These are phyloP conservation scores for Cantharis flavilabris DNA, from an alignment of 2,888 invertebrate genomes.

Conservation along the genomic window DNA sequence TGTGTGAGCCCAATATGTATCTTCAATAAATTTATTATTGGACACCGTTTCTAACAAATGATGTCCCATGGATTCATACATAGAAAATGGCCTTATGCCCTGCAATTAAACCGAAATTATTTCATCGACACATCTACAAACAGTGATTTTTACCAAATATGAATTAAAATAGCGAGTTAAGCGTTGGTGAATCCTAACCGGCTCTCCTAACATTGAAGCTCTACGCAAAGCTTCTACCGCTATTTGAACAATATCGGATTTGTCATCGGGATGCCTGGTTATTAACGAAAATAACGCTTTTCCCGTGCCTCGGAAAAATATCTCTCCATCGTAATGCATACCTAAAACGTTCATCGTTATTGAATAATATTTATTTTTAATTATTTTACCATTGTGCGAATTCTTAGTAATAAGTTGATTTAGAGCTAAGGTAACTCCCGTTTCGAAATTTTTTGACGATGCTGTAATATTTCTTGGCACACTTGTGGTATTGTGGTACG, in stretches of 20 bases:
- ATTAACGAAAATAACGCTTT: slow-evolving; percentile 70
- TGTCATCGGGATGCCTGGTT: slow-evolving; percentile 61
- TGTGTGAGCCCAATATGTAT: slow-evolving; percentile 74
- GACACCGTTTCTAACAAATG: slow-evolving; percentile 67
- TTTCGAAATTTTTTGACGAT: slow-evolving; percentile 48
- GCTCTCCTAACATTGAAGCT: slow-evolving; percentile 67
- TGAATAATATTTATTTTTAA: neutral
- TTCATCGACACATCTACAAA: slow-evolving; percentile 5
- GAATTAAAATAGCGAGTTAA: slow-evolving; percentile 72
- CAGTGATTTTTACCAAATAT: slow-evolving; percentile 59
- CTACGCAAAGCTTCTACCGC: slow-evolving; percentile 69
- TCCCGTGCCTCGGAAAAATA: slow-evolving; percentile 70
- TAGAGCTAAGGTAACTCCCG: slow-evolving; percentile 51
- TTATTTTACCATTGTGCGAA: slow-evolving; percentile 44
- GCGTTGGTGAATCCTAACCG: slow-evolving; percentile 67
- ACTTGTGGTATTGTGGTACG: slow-evolving; percentile 47
- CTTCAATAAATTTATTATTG: slow-evolving; percentile 68
- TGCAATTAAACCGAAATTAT: slow-evolving; percentile 46
- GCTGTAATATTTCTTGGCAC: slow-evolving; percentile 47
- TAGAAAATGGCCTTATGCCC: slow-evolving; percentile 75
- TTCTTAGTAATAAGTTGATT: slow-evolving; percentile 51
- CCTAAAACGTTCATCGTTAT: slow-evolving; percentile 27
- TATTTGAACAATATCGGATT: slow-evolving; percentile 66
- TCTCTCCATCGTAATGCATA: slow-evolving; percentile 66
- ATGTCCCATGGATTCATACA: slow-evolving; percentile 71